Percentiles rank a stretch among this genome's conserved stretches.
These are phyloP conservation scores for Coregonus clupeaformis DNA, from an alignment of 2,113 vertebrate genomes.

Conservation along the genomic window DNA sequence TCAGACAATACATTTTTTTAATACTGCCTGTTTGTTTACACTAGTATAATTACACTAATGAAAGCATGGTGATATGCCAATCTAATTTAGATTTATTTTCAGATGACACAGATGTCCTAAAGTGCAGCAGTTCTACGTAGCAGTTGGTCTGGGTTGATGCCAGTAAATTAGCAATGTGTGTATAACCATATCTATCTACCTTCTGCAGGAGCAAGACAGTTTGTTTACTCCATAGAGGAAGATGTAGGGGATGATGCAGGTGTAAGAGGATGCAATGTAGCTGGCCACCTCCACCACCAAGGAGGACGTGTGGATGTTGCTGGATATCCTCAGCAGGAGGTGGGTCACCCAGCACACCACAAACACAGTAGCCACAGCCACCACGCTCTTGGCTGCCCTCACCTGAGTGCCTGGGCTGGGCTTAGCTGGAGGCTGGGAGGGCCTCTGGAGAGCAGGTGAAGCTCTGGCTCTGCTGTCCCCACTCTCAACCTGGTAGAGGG, in stretches of 20 bases:
- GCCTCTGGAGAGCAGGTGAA: slow-evolving; percentile 9
- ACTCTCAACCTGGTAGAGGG: neutral
- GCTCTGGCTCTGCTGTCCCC: neutral
- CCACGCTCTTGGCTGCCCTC: slow-evolving; percentile 75
- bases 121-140: neutral
- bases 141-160: slow-evolving; percentile 39
- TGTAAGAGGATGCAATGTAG: slow-evolving; percentile 70
- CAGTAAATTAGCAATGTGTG: neutral
- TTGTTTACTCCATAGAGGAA: slow-evolving; percentile 72
- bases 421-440: slow-evolving; percentile 31
- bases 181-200: slow-evolving; percentile 13
- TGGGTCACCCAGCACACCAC: slow-evolving; percentile 75
- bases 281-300: slow-evolving; percentile 64
- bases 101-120: neutral
- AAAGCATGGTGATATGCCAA: neutral
- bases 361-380: slow-evolving; percentile 71
- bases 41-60: slow-evolving; percentile 6
- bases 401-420: slow-evolving; percentile 42
- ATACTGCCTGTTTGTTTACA: neutral
- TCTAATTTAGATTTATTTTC: neutral
- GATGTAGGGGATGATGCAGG: slow-evolving; percentile 73
- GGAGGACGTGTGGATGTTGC: slow-evolving; percentile 55
- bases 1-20: neutral
- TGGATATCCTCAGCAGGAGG: slow-evolving; percentile 66
- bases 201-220: slow-evolving; percentile 55